Conservation (phyloP, 2,888 invertebrate genomes). For the Alviniconcha strummeri region DNA sequence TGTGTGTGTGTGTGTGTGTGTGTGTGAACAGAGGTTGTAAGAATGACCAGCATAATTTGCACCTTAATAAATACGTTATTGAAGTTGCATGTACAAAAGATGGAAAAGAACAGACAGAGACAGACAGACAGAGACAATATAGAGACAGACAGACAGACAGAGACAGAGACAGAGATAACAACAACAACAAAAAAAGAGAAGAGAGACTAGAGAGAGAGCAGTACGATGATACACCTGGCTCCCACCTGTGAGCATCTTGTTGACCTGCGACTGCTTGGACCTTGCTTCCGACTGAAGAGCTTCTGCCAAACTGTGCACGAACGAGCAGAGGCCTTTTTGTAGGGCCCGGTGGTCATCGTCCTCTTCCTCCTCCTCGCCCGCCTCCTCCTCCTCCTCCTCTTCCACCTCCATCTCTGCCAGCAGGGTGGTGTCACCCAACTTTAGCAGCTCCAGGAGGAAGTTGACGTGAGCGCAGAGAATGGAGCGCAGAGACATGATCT, state of each 20-base stretch:
- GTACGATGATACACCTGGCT: no score
- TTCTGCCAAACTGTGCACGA: conserved; percentile 42
- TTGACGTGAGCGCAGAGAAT: conserved; percentile 37
- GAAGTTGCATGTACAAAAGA: no score
- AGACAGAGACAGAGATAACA: no score
- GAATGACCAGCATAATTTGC: no score
- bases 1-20: no score
- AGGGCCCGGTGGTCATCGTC: conserved; percentile 26
- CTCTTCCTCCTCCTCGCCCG: conserved; percentile 37
- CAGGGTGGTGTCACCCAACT: conserved; percentile 38
- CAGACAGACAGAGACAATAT: no score
- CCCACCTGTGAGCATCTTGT: conserved; percentile 14
- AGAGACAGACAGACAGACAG: no score
- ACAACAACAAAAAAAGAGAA: no score
- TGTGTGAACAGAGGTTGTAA: no score
- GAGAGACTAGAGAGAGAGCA: no score
- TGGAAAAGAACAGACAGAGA: no score
- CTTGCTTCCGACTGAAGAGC: conserved; percentile 39
- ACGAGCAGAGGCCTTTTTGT: conserved; percentile 40
- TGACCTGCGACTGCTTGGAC: conserved; percentile 34
- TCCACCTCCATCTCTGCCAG: conserved; percentile 35
- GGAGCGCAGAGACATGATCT: conserved; percentile 44
- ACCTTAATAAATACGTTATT: no score
- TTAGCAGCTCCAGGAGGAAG: conserved; percentile 42
- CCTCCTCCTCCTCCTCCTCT: conserved; percentile 33